Evolutionary conservation across 1,140 invertebrate species (phyloP), one percentile per base, ranked within the genome.

Genomic region (Piezodorus guildinii): DNA sequence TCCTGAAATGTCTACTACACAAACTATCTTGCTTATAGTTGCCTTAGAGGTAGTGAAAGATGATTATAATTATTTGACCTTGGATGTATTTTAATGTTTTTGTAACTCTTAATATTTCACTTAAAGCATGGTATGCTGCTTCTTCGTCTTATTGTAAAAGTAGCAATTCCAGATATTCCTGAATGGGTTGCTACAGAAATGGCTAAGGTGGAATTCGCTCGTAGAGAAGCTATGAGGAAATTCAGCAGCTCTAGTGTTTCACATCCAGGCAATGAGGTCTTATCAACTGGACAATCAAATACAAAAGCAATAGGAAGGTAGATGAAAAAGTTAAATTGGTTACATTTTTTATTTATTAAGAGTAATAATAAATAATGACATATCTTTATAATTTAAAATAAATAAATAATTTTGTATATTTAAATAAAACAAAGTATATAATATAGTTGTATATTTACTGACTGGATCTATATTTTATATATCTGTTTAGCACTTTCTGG

Each of bases 111-210:
- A 39, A 39, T 6, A 39, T 39, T 39, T 39, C 34, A 8, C 12
- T 39, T 39, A 8, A 39, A 92, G 82, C 95, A 98, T 73, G 82
- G 94, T 17, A 88, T 97, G 77, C 74, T 98, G 61, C 83, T 82
- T 15, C 77, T 88, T 71, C 85, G 93, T 71, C 80, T 94, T 65
- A 79, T 85, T 3, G 81, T 96, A 21, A 87, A 88, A 27, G 85
- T 87, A 74, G 84, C 88, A 0, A 90, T 98, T 66, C 94, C 94
- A 0, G 91, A 96, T 75, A 83, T 96, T 68, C 94, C 95, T 3
- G 82, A 83, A 43, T 94, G 91, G 88, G 83, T 98, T 49, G 89
- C 89, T 6, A 88, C 87, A 0, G 88, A 91, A 74, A 89, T 91
- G 81, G 88, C 88, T 0, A 88, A 90, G 65, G 85, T 88, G 3